Evolutionary conservation across 2,797 vertebrate genomes (phyloP).

Genomic region (Myripristis jacobus): DNA sequence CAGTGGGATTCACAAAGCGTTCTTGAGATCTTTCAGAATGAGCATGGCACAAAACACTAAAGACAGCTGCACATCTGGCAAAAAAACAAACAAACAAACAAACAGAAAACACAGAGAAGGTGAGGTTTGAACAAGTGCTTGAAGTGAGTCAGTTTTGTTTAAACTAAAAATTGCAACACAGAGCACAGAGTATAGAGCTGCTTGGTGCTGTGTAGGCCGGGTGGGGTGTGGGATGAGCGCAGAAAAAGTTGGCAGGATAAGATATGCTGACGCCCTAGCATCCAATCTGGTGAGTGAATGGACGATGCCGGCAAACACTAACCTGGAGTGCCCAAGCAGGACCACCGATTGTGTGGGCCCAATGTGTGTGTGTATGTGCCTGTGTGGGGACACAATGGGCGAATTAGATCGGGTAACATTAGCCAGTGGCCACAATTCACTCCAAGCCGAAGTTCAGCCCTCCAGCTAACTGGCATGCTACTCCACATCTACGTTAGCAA

Average conservation of each 20-base stretch:
- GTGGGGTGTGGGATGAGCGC: slow-evolving; percentile 64
- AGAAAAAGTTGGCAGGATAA: slow-evolving; percentile 56
- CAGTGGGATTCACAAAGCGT: not conserved
- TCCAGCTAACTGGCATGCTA: slow-evolving; percentile 34
- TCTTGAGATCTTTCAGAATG: not conserved
- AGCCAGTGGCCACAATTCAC: slow-evolving; percentile 54
- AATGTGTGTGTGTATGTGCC: slow-evolving; percentile 21
- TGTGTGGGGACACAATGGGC: slow-evolving; percentile 64
- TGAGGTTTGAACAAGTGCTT: slow-evolving; percentile 9
- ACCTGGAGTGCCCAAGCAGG: slow-evolving; percentile 18
- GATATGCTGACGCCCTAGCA: slow-evolving; percentile 50
- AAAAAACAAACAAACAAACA: too few species aligned
- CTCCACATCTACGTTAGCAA: not conserved
- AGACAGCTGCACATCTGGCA: slow-evolving; percentile 1
- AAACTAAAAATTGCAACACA: slow-evolving; percentile 35
- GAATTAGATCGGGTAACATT: slow-evolving; percentile 56
- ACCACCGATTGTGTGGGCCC: slow-evolving; percentile 16
- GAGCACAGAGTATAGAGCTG: slow-evolving; percentile 51
- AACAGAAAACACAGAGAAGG: too few species aligned
- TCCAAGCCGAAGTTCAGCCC: slow-evolving; percentile 48
- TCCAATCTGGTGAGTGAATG: slow-evolving; percentile 39
- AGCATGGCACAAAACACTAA: slow-evolving; percentile 13
- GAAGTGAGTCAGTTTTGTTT: slow-evolving; percentile 12
- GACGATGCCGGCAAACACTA: slow-evolving; percentile 31
- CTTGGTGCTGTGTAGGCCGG: slow-evolving; percentile 63